Evolutionary conservation across 2,797 vertebrate genomes (phyloP), one percentile per base, ranked within the genome.

Genomic region (Oryzias dopingdopingensis): DNA sequence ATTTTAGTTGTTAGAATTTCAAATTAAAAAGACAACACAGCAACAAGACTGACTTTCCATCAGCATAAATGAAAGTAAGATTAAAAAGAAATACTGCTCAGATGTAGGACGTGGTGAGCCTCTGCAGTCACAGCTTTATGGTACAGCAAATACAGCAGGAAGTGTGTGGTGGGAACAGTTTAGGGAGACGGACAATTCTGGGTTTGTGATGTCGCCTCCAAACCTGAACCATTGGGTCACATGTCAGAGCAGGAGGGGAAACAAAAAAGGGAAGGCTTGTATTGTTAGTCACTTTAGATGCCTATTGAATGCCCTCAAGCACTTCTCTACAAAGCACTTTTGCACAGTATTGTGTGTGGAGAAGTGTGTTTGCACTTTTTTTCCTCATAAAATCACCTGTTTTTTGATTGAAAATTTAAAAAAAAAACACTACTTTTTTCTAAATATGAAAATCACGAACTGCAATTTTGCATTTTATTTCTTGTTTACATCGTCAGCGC

Each of bases 401-500:
- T 76, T 6, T 53, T 69, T 58, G 53, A 70, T 55, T 55, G 2
- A 22, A 22, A 22, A 61, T 69, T 26, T 66, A 65, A 41, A 26
- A 56, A 56, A 73, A 59, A 62, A 76, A 80, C 65, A 75, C 76
- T 82, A 72, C 10, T 62, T 70, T 76, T 56, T 63, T 17, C 56
- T 72, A 5, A 62, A 40, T 70, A 52, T 26, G 59, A 59, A 7
- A 26, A 6, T 26, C 45, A 56, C 50, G 37, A 68, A 42, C 72
- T 76, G 62, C 62, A 76, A 66, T 52, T 42, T 58, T 62, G 79
- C 74, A 41, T 59, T 64, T 76, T 32, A 54, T 43, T 65, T 69
- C 67, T 79, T 74, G 67, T 66, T 80, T 61, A 78, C 79, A 75
- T 88, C 79, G 20, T 77, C 65, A 23, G 13, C 56, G 70, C 78